A percentile compares a stretch with the other conserved stretches of the same genome.
Conservation (phyloP, 2,797 vertebrate genomes). For the Sebastes vulpes region DNA sequence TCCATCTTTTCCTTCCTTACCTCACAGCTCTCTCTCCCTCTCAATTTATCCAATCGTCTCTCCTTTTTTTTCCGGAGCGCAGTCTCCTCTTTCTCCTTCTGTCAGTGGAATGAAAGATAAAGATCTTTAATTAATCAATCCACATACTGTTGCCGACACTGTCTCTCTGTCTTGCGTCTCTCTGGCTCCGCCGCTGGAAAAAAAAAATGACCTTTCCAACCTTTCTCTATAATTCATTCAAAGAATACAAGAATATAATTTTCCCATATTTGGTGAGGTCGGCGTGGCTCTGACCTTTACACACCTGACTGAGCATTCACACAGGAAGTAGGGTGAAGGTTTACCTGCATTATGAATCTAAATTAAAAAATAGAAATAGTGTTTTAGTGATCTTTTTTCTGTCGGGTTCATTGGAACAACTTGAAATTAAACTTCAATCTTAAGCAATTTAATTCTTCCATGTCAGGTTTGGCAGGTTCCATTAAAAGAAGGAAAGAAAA, state of each 20-base stretch:
- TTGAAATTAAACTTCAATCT: not conserved
- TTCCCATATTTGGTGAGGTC: conserved; percentile 36
- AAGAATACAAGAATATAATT: conserved; percentile 46
- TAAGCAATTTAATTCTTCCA: not conserved
- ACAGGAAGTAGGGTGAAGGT: not conserved
- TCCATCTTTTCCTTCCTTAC: conserved; percentile 43
- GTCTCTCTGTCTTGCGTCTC: conserved; percentile 52
- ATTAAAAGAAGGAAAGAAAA: not conserved
- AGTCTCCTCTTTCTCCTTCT: conserved; percentile 56
- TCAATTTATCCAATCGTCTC: conserved; percentile 32
- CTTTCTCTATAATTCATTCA: conserved; percentile 64
- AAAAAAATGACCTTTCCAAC: conserved; percentile 45
- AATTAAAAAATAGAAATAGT: not conserved
- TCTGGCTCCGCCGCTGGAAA: conserved; percentile 24
- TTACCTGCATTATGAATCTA: conserved; percentile 2
- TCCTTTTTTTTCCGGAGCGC: conserved; percentile 17
- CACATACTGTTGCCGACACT: conserved; percentile 62
- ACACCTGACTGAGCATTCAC: conserved; percentile 16
- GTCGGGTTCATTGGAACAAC: not conserved
- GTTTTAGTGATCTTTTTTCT: not conserved
- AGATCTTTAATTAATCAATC: conserved; percentile 89
- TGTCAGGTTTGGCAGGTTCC: not conserved
- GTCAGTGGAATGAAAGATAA: conserved; percentile 77
- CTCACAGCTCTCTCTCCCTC: conserved; percentile 23
- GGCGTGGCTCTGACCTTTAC: conserved; percentile 18